These are phyloP conservation scores for Ochropleura plecta DNA, from an alignment of 2,888 invertebrate genomes.

Conservation along the genomic window DNA sequence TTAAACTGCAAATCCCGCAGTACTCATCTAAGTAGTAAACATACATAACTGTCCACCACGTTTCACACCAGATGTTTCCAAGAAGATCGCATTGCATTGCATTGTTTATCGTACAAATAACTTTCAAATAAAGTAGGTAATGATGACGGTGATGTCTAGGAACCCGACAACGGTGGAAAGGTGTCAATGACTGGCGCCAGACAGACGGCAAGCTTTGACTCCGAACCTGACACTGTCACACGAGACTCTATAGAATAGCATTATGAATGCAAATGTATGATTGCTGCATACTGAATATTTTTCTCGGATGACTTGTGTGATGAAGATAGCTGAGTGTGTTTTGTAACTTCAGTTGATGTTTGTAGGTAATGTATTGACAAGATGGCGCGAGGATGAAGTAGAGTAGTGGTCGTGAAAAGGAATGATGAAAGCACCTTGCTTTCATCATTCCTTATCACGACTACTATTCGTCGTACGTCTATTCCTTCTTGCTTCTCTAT, in stretches of 20 bases:
- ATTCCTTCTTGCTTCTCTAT: neutral
- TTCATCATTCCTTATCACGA: too few relatives aligned
- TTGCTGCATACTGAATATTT: slow-evolving; percentile 36
- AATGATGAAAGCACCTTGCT: neutral
- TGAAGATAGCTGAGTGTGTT: slow-evolving; percentile 4
- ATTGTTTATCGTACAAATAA: slow-evolving; percentile 56
- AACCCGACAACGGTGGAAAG: slow-evolving; percentile 61
- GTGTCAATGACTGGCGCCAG: slow-evolving; percentile 86
- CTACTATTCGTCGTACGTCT: too few relatives aligned
- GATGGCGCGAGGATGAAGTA: neutral
- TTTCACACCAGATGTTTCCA: slow-evolving; percentile 45
- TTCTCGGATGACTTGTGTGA: slow-evolving; percentile 9
- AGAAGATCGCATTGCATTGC: slow-evolving; percentile 49
- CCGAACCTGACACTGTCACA: slow-evolving; percentile 78
- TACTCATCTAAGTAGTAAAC: neutral
- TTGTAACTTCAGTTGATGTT: neutral
- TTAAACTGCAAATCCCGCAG: neutral
- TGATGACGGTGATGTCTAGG: slow-evolving; percentile 56
- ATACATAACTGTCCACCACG: slow-evolving; percentile 2
- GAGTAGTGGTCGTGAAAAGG: neutral
- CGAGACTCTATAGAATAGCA: slow-evolving; percentile 62
- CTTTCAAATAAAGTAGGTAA: slow-evolving; percentile 50
- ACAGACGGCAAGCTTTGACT: slow-evolving; percentile 76
- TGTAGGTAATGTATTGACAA: slow-evolving; percentile 7
- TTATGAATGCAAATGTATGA: slow-evolving; percentile 54